These are phyloP conservation scores for Callosobruchus maculatus DNA, from an alignment of 2,888 invertebrate genomes.

Conservation along the genomic window DNA sequence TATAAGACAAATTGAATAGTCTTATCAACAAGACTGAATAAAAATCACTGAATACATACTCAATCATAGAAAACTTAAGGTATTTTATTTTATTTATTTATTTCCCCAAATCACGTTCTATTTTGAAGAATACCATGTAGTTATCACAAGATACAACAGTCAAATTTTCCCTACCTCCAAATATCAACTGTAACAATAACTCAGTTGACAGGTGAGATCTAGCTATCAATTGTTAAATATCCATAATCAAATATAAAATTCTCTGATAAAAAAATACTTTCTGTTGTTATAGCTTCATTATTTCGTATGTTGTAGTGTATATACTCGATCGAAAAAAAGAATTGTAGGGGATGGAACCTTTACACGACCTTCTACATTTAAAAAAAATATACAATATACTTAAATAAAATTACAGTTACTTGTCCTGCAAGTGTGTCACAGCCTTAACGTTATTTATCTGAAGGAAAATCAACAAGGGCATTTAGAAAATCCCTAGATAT, in stretches of 20 bases:
- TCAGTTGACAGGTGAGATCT: neutral
- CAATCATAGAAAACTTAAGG: too few relatives aligned
- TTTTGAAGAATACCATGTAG: neutral
- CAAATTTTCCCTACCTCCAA: neutral
- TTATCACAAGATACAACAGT: neutral
- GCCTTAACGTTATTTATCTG: slow-evolving; percentile 14
- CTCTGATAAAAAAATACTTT: neutral
- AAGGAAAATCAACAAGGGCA: neutral
- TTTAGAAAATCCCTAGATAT: neutral
- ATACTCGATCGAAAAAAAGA: neutral
- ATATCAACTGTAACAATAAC: neutral
- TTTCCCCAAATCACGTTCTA: neutral
- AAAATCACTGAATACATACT: too few relatives aligned
- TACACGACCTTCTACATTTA: neutral
- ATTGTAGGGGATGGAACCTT: neutral
- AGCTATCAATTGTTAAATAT: neutral
- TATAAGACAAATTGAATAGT: too few relatives aligned
- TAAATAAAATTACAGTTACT: slow-evolving; percentile 1
- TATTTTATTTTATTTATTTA: too few relatives aligned
- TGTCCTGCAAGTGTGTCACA: slow-evolving; percentile 17
- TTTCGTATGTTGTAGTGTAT: neutral
- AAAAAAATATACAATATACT: neutral
- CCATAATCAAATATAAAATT: neutral
- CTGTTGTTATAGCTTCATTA: neutral
- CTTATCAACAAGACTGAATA: too few relatives aligned